Base-by-base conservation (phyloP, 2,888 invertebrate species). In the Pammene fasciana region DNA sequence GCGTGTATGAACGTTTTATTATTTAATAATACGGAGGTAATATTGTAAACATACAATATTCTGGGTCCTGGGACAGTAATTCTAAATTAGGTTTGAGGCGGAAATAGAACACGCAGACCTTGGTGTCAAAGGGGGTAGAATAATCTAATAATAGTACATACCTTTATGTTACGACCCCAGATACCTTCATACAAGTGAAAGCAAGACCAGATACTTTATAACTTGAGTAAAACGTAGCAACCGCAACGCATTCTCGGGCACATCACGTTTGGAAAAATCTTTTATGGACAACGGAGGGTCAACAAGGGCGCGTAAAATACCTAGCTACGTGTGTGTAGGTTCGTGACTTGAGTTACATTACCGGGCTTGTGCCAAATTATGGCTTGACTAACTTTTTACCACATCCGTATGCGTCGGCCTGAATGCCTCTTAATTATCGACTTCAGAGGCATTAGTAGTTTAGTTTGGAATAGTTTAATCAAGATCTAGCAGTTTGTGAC, bases 141-240 rank as follows among this genome's bases (percentile, higher is more conserved):
- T 68, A 68, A 65, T 43, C 64, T 65, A 68, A 65, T 65, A 70
- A 65, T 52, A 18, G 45, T 48, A 45, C 18, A 57, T 64, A 65
- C 70, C 60, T 70, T 65, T 60, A 59, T 65, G 70, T 70, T 65
- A 65, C 65, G 60, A 70, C 46, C 65, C 26, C 26, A 57, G 46
- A 70, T 65, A 70, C 68, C 41, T 70, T 46, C 38, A 75, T 78
- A 78, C 76, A 79, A 76, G 74, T 76, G 78, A 80, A 77, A 80
- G 76, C 76, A 77, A 79, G 78, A 82, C 82, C 82, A 78, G 68
- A 83, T 82, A 82, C 79, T 86, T 85, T 82, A 85, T 78, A 82
- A 79, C 83, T 74, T 74, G 76, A 82, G 79, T 85, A 84, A 86
- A 87, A 86, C 77, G 80, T 82, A 80, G 84, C 80, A 78, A 76